phyloP scores from a whole-genome alignment of 2,888 invertebrate species.

The Ametastegia equiseti region DNA sequence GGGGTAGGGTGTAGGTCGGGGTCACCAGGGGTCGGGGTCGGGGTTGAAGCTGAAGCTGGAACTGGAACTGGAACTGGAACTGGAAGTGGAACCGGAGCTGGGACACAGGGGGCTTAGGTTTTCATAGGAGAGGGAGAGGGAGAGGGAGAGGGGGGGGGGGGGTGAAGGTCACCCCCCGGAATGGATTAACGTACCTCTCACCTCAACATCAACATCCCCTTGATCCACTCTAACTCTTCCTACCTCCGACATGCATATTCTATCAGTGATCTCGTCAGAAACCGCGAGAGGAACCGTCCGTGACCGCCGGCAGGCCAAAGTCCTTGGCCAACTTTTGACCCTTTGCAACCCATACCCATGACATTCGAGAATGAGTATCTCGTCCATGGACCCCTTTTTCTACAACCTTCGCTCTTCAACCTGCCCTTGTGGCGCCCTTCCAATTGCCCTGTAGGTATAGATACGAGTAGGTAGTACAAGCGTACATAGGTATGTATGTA shows the following conservation, averaged over 20 bases:
- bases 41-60: neutral
- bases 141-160: neutral
- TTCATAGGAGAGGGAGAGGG: no score
- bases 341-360: no score
- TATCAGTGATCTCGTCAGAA: constrained; percentile 66
- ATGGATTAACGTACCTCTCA: constrained; percentile 40
- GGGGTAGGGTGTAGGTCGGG: constrained; percentile 21
- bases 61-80: neutral
- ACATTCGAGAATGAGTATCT: no score
- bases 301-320: constrained; percentile 4
- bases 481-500: no score
- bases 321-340: constrained; percentile 38
- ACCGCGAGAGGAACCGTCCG: constrained; percentile 55
- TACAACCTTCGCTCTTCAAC: no score
- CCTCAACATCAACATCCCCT: constrained; percentile 60
- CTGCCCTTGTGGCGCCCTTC: no score
- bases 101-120: neutral
- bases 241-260: constrained; percentile 70
- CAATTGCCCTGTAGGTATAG: no score
- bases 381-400: no score
- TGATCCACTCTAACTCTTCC: constrained; percentile 68
- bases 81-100: neutral
- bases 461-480: no score
- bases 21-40: neutral
- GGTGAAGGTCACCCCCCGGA: constrained; percentile 6